phyloP scores from a whole-genome alignment of 2,888 invertebrate genomes.

The Metellina segmentata region DNA sequence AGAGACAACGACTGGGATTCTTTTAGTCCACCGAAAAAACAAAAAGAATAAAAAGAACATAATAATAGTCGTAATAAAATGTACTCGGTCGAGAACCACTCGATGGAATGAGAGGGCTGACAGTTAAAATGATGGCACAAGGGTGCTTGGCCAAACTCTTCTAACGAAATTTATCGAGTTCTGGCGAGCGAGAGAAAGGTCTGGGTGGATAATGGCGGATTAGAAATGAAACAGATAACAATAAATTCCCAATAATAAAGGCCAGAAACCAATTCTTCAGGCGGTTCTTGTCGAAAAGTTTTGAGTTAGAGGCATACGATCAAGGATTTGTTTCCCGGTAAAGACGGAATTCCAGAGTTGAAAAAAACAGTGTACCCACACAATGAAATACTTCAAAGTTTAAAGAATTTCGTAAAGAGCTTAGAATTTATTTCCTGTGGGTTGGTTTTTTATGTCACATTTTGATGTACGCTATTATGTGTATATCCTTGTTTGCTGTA shows the following conservation, averaged over 20 bases:
- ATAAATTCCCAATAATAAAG: conserved; percentile 72
- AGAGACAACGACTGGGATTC: conserved; percentile 10
- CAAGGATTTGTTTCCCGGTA: conserved; percentile 7
- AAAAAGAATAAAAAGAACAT: conserved; percentile 23
- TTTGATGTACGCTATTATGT: background rate
- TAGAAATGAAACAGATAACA: conserved; percentile 71
- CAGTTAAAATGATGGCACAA: conserved; percentile 69
- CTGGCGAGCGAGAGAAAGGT: conserved; percentile 15
- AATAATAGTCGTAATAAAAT: conserved; percentile 57
- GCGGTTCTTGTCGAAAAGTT: conserved; percentile 34
- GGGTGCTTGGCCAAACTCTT: conserved; percentile 34
- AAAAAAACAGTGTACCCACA: background rate
- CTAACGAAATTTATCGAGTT: conserved; percentile 62
- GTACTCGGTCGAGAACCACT: conserved; percentile 37
- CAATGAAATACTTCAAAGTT: background rate
- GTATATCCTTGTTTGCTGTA: no score
- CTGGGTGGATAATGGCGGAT: conserved; percentile 57
- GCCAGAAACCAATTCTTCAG: conserved; percentile 45
- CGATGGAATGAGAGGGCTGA: conserved; percentile 53
- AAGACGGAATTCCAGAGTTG: background rate
- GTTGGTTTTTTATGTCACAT: background rate
- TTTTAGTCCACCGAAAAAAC: conserved; percentile 27
- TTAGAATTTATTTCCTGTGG: background rate
- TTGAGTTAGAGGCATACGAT: conserved; percentile 19
- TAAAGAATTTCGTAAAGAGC: background rate